phyloP scores from a whole-genome alignment of 2,797 vertebrate genomes.

The Anguilla marmorata region DNA sequence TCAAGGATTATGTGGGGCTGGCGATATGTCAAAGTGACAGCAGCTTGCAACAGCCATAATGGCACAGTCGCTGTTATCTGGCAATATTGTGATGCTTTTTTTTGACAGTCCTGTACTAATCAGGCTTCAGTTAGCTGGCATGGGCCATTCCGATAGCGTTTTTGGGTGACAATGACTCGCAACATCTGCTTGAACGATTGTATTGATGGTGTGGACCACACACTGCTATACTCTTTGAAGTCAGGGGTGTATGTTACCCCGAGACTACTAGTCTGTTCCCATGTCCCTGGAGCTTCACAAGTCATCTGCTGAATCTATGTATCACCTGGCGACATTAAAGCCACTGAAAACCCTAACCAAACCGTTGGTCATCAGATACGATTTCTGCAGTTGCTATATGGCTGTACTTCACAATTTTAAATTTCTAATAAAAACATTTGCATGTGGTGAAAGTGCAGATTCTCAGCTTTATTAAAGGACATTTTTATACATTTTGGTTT shows the following conservation, averaged over 20 bases:
- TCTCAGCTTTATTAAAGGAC: too few relatives aligned
- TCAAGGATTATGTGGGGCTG: constrained; percentile 68
- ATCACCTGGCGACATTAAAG: background rate
- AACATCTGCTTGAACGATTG: constrained; percentile 60
- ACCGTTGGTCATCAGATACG: background rate
- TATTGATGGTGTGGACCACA: constrained; percentile 54
- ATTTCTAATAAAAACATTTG: too few relatives aligned
- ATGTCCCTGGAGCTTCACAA: background rate
- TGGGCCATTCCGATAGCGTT: constrained; percentile 66
- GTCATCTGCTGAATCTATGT: background rate
- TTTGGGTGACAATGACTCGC: constrained; percentile 47
- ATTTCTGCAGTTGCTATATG: background rate
- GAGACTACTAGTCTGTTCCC: background rate
- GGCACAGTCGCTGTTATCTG: constrained; percentile 65
- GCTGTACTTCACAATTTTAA: too few relatives aligned
- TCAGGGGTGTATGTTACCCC: background rate
- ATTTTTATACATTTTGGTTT: too few relatives aligned
- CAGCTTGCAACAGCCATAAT: constrained; percentile 64
- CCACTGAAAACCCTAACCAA: background rate
- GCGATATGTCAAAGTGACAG: constrained; percentile 74
- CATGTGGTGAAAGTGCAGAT: too few relatives aligned
- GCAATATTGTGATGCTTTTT: constrained; percentile 64
- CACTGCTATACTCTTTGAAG: background rate
- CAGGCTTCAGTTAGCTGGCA: constrained; percentile 63
- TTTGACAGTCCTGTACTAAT: constrained; percentile 63